These are phyloP conservation scores for Strongylocentrotus purpuratus DNA, from an alignment of 35 echinoderm and acorn worm genomes.

Conservation along the genomic window DNA sequence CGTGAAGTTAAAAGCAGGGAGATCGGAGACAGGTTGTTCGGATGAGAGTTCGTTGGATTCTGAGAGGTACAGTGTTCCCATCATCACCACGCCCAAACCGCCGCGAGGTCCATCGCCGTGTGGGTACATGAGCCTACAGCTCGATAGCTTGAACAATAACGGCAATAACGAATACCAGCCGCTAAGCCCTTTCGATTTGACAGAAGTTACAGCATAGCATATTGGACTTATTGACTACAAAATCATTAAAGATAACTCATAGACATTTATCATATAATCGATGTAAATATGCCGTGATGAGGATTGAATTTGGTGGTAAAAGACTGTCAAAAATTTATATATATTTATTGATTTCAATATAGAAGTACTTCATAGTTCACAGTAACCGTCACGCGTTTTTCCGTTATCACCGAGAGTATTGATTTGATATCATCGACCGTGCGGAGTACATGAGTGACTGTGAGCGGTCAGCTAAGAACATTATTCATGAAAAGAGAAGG, in stretches of 20 bases:
- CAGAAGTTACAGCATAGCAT: background rate
- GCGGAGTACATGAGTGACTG: background rate
- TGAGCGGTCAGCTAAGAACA: background rate
- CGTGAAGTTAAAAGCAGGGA: background rate
- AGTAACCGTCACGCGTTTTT: background rate
- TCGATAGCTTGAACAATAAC: conserved; percentile 37
- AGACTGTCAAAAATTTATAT: background rate
- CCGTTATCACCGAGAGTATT: background rate
- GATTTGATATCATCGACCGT: background rate
- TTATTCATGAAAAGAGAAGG: background rate
- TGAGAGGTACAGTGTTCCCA: conserved; percentile 29
- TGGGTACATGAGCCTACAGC: conserved; percentile 46
- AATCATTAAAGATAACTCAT: background rate
- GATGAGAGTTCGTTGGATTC: conserved; percentile 48
- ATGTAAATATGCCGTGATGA: background rate
- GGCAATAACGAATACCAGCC: conserved; percentile 13
- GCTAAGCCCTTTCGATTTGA: background rate
- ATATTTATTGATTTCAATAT: conserved; percentile 7
- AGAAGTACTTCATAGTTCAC: background rate
- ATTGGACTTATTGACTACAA: background rate
- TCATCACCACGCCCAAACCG: conserved; percentile 39
- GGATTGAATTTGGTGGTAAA: background rate
- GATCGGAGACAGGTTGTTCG: background rate
- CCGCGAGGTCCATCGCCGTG: conserved; percentile 25
- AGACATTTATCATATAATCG: background rate